Percentiles rank a stretch among this genome's conserved stretches.
Conservation (phyloP, 2,113 vertebrate species). For the Pterophyllum scalare region DNA sequence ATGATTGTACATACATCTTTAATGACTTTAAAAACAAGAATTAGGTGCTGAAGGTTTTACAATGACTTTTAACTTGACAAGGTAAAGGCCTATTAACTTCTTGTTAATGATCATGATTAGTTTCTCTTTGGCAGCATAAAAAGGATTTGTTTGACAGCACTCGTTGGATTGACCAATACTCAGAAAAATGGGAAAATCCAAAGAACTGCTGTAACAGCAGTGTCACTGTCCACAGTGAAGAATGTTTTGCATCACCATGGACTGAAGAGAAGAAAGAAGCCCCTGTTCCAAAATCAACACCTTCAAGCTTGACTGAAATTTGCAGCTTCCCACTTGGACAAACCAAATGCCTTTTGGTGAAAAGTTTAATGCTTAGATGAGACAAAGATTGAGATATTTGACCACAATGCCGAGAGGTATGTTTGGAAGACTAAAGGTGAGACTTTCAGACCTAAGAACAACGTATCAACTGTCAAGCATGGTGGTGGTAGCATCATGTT, state of each 20-base stretch:
- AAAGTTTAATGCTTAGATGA: neutral
- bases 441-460: neutral
- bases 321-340: neutral
- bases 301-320: neutral
- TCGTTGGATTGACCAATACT: neutral
- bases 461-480: neutral
- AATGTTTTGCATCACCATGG: neutral
- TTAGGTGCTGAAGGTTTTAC: neutral
- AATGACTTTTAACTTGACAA: neutral
- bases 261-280: neutral
- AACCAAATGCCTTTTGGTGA: neutral
- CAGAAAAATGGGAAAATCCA: too few species aligned
- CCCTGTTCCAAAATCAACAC: neutral
- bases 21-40: neutral
- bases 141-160: neutral
- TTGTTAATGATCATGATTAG: neutral
- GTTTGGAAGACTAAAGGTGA: neutral
- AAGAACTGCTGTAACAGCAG: neutral
- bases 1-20: neutral
- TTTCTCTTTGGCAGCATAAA: neutral
- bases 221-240: neutral
- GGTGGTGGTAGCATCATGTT: neutral
- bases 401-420: neutral
- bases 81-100: too few species aligned
- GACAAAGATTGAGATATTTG: neutral